These are phyloP conservation scores for Agapostemon virescens DNA, from an alignment of 2,888 invertebrate genomes.

Conservation along the genomic window DNA sequence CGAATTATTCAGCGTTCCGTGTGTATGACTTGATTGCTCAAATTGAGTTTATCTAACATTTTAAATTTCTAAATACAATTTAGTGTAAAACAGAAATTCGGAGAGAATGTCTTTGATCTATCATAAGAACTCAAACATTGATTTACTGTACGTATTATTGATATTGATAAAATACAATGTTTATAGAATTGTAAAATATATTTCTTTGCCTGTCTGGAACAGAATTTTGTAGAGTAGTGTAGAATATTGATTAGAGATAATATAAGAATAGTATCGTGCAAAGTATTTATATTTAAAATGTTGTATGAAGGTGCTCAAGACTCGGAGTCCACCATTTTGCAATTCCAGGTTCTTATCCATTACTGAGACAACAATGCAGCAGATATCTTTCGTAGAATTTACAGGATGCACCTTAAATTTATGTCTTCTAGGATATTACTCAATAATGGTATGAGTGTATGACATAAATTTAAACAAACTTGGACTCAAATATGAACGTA, in stretches of 20 bases:
- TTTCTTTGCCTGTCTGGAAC: background rate
- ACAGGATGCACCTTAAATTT: conserved; percentile 73
- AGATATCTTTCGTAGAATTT: conserved; percentile 73
- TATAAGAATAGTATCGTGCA: background rate
- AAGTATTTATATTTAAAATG: background rate
- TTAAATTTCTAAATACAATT: background rate
- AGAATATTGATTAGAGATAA: background rate
- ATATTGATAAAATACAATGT: background rate
- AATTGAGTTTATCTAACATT: background rate
- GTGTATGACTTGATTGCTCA: background rate
- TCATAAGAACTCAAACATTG: background rate
- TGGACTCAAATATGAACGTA: background rate
- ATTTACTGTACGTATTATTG: background rate
- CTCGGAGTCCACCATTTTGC: background rate
- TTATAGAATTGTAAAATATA: background rate
- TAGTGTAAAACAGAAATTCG: background rate
- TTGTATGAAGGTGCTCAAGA: background rate
- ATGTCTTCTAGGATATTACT: conserved; percentile 73
- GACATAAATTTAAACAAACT: background rate
- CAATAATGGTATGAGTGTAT: conserved; percentile 66
- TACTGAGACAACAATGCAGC: conserved; percentile 57
- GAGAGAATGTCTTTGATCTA: background rate
- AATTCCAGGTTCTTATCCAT: conserved; percentile 41
- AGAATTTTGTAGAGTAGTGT: background rate
- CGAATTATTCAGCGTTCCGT: background rate